These are phyloP conservation scores for Callyntrura guangdongensis DNA, from an alignment of 2,888 invertebrate genomes.

Conservation along the genomic window DNA sequence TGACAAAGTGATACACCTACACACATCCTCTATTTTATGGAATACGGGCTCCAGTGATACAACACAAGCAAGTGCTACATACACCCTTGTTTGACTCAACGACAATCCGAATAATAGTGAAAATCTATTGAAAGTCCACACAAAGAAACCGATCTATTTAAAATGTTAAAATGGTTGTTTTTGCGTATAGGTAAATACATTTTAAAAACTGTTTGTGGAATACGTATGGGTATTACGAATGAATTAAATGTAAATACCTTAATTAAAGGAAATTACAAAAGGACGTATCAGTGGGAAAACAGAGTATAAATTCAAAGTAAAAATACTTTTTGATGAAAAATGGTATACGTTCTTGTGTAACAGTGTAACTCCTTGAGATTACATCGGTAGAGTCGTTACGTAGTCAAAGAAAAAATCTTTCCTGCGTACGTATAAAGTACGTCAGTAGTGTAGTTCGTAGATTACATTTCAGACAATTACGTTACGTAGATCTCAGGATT, in stretches of 20 bases:
- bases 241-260: neutral
- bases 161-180: neutral
- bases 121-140: constrained; percentile 37
- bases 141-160: too few species aligned
- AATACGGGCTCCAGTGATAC: neutral
- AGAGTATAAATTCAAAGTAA: constrained; percentile 30
- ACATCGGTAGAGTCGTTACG: too few species aligned
- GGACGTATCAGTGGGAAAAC: constrained; percentile 7
- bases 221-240: neutral
- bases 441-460: too few species aligned
- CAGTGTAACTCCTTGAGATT: too few species aligned
- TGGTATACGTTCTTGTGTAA: neutral
- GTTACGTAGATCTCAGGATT: too few species aligned
- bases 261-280: constrained; percentile 4
- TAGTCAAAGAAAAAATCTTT: too few species aligned
- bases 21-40: neutral
- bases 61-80: constrained; percentile 7
- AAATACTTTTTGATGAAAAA: neutral
- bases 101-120: constrained; percentile 34
- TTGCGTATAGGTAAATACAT: constrained; percentile 5
- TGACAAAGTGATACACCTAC: constrained; percentile 2
- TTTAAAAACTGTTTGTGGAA: neutral
- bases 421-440: too few species aligned
- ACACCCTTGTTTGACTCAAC: neutral
- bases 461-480: too few species aligned